Evolutionary conservation across 2,888 invertebrate species (phyloP).

Genomic region (Rhingia campestris): DNA sequence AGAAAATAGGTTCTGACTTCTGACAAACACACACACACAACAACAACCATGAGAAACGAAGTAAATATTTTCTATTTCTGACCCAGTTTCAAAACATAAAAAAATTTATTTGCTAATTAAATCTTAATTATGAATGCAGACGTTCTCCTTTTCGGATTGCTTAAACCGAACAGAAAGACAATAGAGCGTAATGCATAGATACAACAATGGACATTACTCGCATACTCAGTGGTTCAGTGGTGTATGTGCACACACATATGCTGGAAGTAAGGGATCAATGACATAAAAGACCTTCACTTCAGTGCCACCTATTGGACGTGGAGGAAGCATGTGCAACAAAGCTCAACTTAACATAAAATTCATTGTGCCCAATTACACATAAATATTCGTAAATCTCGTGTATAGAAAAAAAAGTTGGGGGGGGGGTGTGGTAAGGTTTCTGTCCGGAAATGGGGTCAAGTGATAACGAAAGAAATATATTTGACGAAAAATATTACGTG

Average conservation of each 20-base stretch:
- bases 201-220: conserved; percentile 31
- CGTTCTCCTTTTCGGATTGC: conserved; percentile 71
- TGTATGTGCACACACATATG: conserved; percentile 24
- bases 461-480: conserved; percentile 29
- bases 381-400: background rate
- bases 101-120: conserved; percentile 66
- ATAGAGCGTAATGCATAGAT: conserved; percentile 34
- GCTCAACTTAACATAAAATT: conserved; percentile 24
- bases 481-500: background rate
- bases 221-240: background rate
- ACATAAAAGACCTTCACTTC: conserved; percentile 67
- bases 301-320: conserved; percentile 56
- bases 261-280: conserved; percentile 66
- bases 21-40: background rate
- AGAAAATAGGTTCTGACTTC: conserved; percentile 19
- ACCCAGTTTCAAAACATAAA: conserved; percentile 62
- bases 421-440: conserved; percentile 18
- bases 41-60: background rate
- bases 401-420: background rate
- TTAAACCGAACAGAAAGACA: conserved; percentile 54
- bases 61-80: conserved; percentile 46
- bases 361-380: conserved; percentile 1
- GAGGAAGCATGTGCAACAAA: conserved; percentile 58
- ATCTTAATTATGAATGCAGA: conserved; percentile 73
- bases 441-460: conserved; percentile 54